Base-by-base conservation (phyloP, 2,113 vertebrate genomes). In the Microcebus tavaratra region DNA sequence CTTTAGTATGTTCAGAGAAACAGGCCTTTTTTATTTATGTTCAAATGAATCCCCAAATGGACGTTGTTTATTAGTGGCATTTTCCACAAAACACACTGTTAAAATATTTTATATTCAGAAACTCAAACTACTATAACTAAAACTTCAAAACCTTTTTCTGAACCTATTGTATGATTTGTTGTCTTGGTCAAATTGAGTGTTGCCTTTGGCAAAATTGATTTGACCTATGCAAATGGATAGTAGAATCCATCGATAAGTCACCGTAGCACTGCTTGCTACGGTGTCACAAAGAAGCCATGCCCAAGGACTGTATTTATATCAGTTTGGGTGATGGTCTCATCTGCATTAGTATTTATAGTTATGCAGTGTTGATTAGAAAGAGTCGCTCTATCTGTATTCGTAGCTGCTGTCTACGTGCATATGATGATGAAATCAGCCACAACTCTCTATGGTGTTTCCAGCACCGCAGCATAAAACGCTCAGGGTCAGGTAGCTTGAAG, bases 91-190 rank as follows among this genome's bases (percentile, higher is more conserved):
- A 90, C 84, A 39, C 20, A 57, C 8, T 48, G 31, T 91, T 48
- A 75, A 31, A 55, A 61, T 88, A 78, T 83, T 82, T 93, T 95
- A 68, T 70, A 65, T 72, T 73, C 8, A 89, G 39, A 78, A 96
- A 81, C 36, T 84, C 34, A 59, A 27, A 75, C 67, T 70, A 31
- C 17, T 88, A 2, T 93, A 59, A 90, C 20, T 42, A 81, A 85
- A 92, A 73, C 84, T 59, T 93, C 79, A 70, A 88, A 83, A 61
- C 9, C 13, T 72, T 93, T 90, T 91, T 78, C 20, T 68, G 65
- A 91, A 70, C 17, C 39, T 86, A 18, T 6, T 39, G 2, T 59
- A 2, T 91, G 70, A 34, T 76, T 76, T 23, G n/a, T 88, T 94
- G 15, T 76, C 42, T 90, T 96, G 84, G 42, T 93, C 76, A 81